Conservation (phyloP, 2,797 vertebrate species). For the Helarctos malayanus region DNA sequence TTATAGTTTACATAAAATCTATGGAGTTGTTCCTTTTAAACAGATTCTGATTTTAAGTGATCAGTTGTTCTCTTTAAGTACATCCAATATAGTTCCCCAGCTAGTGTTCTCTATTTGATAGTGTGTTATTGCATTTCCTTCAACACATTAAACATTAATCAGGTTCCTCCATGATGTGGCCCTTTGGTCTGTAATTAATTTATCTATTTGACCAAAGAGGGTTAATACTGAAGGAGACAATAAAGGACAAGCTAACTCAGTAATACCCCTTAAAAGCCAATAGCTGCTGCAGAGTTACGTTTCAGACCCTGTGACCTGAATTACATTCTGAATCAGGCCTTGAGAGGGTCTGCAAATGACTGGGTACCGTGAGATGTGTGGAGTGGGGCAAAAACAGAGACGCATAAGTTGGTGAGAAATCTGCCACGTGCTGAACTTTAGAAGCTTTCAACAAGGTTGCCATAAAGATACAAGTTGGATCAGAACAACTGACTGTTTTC, state of each 20-base stretch:
- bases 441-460: background rate
- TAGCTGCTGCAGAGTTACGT: constrained; percentile 30
- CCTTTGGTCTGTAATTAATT: constrained; percentile 51
- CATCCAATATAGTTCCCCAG: background rate
- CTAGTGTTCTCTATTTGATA: background rate
- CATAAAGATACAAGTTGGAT: background rate
- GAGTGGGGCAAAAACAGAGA: no score
- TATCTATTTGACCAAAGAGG: constrained; percentile 1
- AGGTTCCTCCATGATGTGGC: background rate
- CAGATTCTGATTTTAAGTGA: constrained; percentile 26
- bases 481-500: background rate
- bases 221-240: background rate
- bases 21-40: background rate
- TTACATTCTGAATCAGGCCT: background rate
- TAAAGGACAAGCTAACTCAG: background rate
- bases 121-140: background rate
- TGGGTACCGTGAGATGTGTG: background rate
- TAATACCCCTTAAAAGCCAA: background rate
- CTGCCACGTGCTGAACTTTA: background rate
- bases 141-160: background rate
- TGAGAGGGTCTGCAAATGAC: background rate
- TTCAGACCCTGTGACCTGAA: background rate
- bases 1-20: background rate
- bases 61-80: background rate
- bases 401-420: background rate